phyloP scores from a whole-genome alignment of 2,797 vertebrate genomes.

The Pangasius mekongensis region DNA sequence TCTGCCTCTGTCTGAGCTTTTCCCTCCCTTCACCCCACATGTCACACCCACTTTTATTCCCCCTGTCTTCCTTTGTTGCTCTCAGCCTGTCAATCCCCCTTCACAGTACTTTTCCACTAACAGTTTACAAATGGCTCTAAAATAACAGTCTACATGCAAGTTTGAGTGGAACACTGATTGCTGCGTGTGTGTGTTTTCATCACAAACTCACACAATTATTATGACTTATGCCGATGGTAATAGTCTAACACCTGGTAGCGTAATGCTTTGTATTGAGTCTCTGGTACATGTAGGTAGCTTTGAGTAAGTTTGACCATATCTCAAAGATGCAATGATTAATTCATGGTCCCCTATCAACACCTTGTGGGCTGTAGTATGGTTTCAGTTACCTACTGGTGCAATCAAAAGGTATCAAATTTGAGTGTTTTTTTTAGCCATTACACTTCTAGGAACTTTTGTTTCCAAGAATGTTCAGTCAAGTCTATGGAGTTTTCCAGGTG shows the following conservation, averaged over 20 bases:
- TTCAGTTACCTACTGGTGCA: not conserved
- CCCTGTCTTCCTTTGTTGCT: constrained; percentile 5
- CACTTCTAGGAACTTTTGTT: not conserved
- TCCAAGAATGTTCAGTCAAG: not conserved
- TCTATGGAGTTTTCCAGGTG: not conserved
- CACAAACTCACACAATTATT: not conserved
- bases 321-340: not conserved
- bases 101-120: constrained; percentile 51
- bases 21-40: constrained; percentile 2
- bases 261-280: not conserved
- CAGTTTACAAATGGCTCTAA: constrained; percentile 1
- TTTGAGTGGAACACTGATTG: constrained; percentile 5
- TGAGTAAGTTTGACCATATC: not conserved
- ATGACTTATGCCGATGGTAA: not conserved
- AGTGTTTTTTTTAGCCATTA: not conserved
- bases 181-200: not conserved
- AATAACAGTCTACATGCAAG: not conserved
- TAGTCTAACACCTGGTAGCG: not conserved
- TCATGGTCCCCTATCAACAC: not conserved
- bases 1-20: not conserved
- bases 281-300: not conserved
- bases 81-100: constrained; percentile 7
- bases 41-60: constrained; percentile 21
- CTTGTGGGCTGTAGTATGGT: not conserved
- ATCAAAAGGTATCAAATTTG: not conserved